Base-by-base conservation (phyloP, 2,113 vertebrate species). In the Sturnira hondurensis region DNA sequence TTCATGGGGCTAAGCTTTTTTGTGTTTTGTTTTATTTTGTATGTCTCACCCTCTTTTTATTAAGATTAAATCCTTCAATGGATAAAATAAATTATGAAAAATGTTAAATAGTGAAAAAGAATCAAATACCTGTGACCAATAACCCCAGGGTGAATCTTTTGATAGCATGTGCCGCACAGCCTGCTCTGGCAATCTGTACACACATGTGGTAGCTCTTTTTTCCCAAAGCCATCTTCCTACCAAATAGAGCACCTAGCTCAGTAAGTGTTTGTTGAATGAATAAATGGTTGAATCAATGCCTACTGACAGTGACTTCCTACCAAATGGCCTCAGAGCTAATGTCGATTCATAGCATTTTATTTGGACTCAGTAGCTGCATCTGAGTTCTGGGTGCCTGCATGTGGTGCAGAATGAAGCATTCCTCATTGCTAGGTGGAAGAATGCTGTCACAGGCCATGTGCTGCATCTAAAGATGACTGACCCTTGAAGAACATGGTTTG, bases 31-130 rank as follows among this genome's bases (percentile, higher is more conserved):
- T 97, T 96, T 88, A 78, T 95, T 97, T 94, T 81, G 41, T 41
- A 52, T 80, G 56, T 41, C n/a, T 82, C 52, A 1, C 68, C 41
- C 43, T 88, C 56, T 86, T 89, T 93, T 50, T 81, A 91, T 89
- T 73, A 91, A 96, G 84, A 83, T 31, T 93, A 97, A 93, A 91
- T 65, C 78, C 86, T 97, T 80, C 12, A 26, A 74, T 95, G 91
- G 56, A 67, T 97, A 1, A 67, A 95, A 97, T 41, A 95, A 96
- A 95, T 95, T 93, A 88, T 73, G 36, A 95, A 90, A 87, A 89
- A 63, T 71, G 77, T 84, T 88, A 84, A 91, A 82, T 26, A 71
- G 20, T 36, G 7, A 0, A 95, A 74, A 96, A 93, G 86, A 97
- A 67, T 89, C 73, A 96, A 96, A 91, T 67, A 58, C 0, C 56